phyloP scores from a whole-genome alignment of 2,113 vertebrate genomes.

The Oryzias curvinotus region DNA sequence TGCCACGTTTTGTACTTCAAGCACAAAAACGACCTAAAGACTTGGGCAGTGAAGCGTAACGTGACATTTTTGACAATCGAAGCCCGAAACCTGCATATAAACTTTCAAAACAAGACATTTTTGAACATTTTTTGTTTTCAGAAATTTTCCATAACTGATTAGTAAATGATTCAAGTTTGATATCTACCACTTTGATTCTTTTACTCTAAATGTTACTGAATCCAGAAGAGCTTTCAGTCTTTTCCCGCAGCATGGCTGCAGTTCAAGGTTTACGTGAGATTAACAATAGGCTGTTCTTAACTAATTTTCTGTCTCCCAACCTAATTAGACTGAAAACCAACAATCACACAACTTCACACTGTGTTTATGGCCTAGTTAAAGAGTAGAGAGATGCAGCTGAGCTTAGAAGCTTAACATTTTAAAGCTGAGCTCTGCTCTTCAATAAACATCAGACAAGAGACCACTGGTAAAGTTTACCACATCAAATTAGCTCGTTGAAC shows the following conservation, averaged over 20 bases:
- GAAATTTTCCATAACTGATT: no score
- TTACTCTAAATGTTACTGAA: no score
- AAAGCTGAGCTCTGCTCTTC: constrained; percentile 11
- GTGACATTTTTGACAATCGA: no score
- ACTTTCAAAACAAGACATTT: no score
- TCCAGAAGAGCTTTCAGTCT: no score
- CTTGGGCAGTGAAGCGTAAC: no score
- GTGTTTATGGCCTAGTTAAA: constrained; percentile 55
- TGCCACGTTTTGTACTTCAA: no score
- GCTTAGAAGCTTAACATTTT: constrained; percentile 19
- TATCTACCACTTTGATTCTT: no score
- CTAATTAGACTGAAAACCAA: constrained; percentile 51
- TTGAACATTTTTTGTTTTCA: no score
- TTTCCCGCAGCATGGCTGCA: neutral
- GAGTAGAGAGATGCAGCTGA: constrained; percentile 23
- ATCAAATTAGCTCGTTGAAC: constrained; percentile 39
- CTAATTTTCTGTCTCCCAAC: constrained; percentile 26
- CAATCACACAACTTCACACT: constrained; percentile 30
- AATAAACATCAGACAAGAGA: constrained; percentile 25
- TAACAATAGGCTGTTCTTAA: constrained; percentile 15
- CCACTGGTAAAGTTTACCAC: constrained; percentile 42
- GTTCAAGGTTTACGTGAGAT: neutral
- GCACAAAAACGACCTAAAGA: no score
- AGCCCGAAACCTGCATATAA: no score
- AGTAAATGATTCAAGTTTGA: no score